Evolutionary conservation across 2,113 vertebrate genomes (phyloP).

Genomic region (Deroptyus accipitrinus): DNA sequence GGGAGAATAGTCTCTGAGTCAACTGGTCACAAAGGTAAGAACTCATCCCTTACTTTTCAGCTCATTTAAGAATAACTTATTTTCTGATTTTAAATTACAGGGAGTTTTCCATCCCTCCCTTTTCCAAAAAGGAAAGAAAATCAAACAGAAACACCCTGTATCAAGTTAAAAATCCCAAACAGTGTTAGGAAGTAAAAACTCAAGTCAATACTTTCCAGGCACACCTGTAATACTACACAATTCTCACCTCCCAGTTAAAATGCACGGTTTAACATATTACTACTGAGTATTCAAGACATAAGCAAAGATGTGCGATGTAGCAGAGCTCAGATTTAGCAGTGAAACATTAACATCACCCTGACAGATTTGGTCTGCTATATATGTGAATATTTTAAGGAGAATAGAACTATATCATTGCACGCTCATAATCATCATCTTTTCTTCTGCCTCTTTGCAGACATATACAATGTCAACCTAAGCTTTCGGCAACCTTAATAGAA

Average conservation of each 20-base stretch:
- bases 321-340: neutral
- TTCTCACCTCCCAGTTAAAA: neutral
- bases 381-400: slow-evolving; percentile 47
- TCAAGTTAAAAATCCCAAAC: neutral
- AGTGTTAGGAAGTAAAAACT: neutral
- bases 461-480: slow-evolving; percentile 43
- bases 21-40: neutral
- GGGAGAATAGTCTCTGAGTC: neutral
- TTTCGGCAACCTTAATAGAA: slow-evolving; percentile 71
- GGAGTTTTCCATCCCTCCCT: neutral
- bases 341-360: neutral
- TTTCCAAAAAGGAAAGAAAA: neutral
- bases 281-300: neutral
- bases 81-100: neutral
- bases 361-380: neutral
- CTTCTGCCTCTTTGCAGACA: slow-evolving; percentile 46
- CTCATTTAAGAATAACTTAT: neutral
- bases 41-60: neutral
- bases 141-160: neutral
- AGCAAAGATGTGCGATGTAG: neutral
- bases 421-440: slow-evolving; percentile 31
- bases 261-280: neutral
- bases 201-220: neutral
- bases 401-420: slow-evolving; percentile 27
- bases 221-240: neutral